These are phyloP conservation scores for Bombus balteatus DNA, from an alignment of 1,140 invertebrate species.

Conservation along the genomic window DNA sequence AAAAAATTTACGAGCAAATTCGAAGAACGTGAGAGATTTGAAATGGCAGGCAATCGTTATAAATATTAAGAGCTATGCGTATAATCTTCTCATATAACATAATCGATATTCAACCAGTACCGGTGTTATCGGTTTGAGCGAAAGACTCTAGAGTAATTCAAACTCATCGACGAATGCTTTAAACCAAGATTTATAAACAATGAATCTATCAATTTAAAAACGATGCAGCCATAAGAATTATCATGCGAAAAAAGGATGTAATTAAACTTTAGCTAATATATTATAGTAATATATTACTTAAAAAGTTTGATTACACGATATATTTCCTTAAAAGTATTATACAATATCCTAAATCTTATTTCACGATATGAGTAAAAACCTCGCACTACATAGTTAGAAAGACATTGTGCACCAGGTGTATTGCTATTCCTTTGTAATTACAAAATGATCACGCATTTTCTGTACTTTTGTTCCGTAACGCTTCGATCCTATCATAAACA, in stretches of 20 bases:
- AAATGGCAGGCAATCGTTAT: not conserved
- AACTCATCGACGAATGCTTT: not conserved
- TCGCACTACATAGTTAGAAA: not conserved
- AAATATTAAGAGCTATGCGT: not conserved
- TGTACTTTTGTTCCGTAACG: not conserved
- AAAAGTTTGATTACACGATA: not conserved
- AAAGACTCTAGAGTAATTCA: not conserved
- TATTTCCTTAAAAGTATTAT: conserved; percentile 5
- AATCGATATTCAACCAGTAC: conserved; percentile 7
- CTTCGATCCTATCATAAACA: not conserved
- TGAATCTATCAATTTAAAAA: not conserved
- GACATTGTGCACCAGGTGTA: conserved; percentile 23
- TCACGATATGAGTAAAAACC: not conserved
- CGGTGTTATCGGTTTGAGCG: not conserved
- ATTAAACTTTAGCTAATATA: not conserved
- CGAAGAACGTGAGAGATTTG: not conserved
- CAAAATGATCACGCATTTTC: not conserved
- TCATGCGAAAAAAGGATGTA: not conserved
- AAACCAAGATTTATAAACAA: not conserved
- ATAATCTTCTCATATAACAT: not conserved
- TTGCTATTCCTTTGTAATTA: not conserved
- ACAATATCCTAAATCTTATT: not conserved
- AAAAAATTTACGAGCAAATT: not conserved
- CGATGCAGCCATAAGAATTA: not conserved
- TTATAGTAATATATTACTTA: not conserved